Evolutionary conservation across 2,113 vertebrate genomes (phyloP).

Genomic region (Megalops atlanticus): DNA sequence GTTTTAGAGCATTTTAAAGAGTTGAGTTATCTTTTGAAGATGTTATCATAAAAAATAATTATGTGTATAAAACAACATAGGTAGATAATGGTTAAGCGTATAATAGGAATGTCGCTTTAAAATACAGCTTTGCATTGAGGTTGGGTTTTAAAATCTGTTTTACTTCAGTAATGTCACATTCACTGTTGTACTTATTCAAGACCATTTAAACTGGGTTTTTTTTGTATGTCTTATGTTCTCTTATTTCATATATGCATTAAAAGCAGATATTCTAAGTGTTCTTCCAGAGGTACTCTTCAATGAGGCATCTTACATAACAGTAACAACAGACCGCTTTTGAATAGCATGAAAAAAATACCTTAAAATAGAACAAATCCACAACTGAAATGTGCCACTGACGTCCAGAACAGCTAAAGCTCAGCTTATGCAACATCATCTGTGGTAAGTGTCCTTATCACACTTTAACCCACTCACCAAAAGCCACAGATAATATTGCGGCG

Average conservation of each 20-base stretch:
- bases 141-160: too few relatives aligned
- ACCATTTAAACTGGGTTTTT: too few relatives aligned
- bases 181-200: too few relatives aligned
- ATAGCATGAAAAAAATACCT: conserved; percentile 36
- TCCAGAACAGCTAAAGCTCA: conserved; percentile 14
- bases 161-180: too few relatives aligned
- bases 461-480: conserved; percentile 32
- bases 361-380: conserved; percentile 46
- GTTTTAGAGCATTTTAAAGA: too few relatives aligned
- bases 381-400: conserved; percentile 35
- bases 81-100: too few relatives aligned
- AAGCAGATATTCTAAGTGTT: conserved; percentile 20
- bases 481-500: conserved; percentile 2
- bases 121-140: too few relatives aligned
- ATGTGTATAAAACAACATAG: too few relatives aligned
- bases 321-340: conserved; percentile 47
- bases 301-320: conserved; percentile 49
- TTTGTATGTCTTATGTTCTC: background rate
- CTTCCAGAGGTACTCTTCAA: conserved; percentile 46
- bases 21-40: too few relatives aligned
- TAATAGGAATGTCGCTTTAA: too few relatives aligned
- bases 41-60: too few relatives aligned
- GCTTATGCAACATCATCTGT: conserved; percentile 40
- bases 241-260: conserved; percentile 14
- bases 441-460: conserved; percentile 21